A percentile compares a stretch with the other conserved stretches of the same genome.
Conservation (phyloP, 1,140 invertebrate genomes). For the Temnothorax curvispinosus region DNA sequence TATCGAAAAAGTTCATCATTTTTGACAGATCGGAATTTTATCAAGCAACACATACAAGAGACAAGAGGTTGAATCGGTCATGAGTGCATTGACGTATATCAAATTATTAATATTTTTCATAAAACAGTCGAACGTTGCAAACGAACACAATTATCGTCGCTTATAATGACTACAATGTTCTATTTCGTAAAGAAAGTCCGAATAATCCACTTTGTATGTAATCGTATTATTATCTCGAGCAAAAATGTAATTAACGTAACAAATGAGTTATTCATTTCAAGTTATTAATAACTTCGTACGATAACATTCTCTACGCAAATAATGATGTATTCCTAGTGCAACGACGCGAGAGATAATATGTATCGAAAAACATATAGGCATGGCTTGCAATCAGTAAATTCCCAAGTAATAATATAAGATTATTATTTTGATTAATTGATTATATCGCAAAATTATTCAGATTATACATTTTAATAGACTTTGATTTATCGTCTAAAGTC, state of each 20-base stretch:
- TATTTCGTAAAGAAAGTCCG: neutral
- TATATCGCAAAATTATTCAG: neutral
- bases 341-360: conserved; percentile 16
- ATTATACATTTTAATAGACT: neutral
- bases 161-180: neutral
- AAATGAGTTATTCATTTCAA: conserved; percentile 17
- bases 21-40: conserved; percentile 24
- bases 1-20: neutral
- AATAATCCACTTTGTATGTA: neutral
- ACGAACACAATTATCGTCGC: neutral
- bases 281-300: conserved; percentile 62
- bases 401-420: neutral
- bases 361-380: neutral
- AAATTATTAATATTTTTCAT: neutral
- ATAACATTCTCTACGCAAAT: conserved; percentile 51
- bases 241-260: neutral
- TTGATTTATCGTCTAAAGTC: neutral
- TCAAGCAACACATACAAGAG: neutral
- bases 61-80: neutral
- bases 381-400: neutral
- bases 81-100: conserved; percentile 16
- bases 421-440: neutral
- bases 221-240: conserved; percentile 6
- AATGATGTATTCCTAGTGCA: conserved; percentile 1
- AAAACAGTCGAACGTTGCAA: neutral